Percentiles rank a stretch among this genome's conserved stretches.
phyloP scores from a whole-genome alignment of 2,888 invertebrate species.

The Eupithecia dodoneata region DNA sequence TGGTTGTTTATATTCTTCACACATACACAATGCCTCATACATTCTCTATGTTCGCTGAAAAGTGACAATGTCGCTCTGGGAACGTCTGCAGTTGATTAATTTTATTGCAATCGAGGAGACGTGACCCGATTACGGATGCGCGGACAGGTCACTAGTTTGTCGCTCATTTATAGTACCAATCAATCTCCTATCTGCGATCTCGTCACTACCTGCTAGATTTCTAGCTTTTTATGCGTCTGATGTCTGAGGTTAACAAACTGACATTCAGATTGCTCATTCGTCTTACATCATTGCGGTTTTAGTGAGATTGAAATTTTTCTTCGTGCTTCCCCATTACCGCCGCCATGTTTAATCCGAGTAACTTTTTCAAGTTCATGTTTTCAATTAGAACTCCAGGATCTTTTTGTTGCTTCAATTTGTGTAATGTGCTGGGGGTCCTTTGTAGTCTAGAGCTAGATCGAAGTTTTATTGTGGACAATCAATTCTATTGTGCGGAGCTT shows the following conservation, averaged over 20 bases:
- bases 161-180: constrained; percentile 79
- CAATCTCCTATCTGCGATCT: constrained; percentile 80
- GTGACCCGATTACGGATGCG: constrained; percentile 72
- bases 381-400: constrained; percentile 42
- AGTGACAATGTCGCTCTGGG: constrained; percentile 51
- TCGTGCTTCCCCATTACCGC: constrained; percentile 58
- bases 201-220: constrained; percentile 76
- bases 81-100: constrained; percentile 62
- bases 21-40: constrained; percentile 25
- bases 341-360: constrained; percentile 47
- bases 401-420: constrained; percentile 52
- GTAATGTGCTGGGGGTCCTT: constrained; percentile 51
- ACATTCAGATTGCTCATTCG: constrained; percentile 80
- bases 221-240: constrained; percentile 82
- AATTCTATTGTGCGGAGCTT: constrained; percentile 68
- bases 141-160: constrained; percentile 69
- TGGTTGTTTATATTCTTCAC: constrained; percentile 57
- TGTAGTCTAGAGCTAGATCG: constrained; percentile 59
- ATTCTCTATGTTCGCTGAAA: constrained; percentile 59
- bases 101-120: constrained; percentile 68
- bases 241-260: constrained; percentile 78
- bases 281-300: constrained; percentile 81
- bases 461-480: constrained; percentile 59
- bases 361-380: constrained; percentile 21
- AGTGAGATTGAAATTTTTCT: constrained; percentile 66